Evolutionary conservation across 2,888 invertebrate genomes (phyloP).

Genomic region (Cephalotes varians): DNA sequence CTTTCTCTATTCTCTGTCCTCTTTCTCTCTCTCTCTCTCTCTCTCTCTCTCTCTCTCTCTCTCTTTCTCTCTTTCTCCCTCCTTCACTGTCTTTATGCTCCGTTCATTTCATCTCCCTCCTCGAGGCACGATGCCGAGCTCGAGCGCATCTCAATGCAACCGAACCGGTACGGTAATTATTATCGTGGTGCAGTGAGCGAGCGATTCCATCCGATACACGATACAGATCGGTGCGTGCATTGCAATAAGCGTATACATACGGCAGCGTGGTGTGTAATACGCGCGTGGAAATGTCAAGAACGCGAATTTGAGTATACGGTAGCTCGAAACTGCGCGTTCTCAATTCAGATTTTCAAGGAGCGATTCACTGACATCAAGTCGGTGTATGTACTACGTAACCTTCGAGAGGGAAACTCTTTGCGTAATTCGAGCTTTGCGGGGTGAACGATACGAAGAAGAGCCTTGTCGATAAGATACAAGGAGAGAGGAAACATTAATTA

Average conservation of each 20-base stretch:
- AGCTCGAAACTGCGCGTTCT: constrained; percentile 13
- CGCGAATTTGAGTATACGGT: constrained; percentile 41
- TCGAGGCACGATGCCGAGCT: constrained; percentile 46
- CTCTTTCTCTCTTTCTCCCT: not conserved
- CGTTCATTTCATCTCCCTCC: constrained; percentile 57
- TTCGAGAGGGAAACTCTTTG: constrained; percentile 52
- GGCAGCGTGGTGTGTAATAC: constrained; percentile 34
- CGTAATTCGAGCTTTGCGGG: constrained; percentile 42
- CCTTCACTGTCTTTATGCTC: constrained; percentile 45
- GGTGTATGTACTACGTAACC: constrained; percentile 11
- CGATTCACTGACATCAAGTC: constrained; percentile 10
- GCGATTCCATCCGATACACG: constrained; percentile 56
- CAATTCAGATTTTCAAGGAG: constrained; percentile 35
- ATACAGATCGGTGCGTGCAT: constrained; percentile 46
- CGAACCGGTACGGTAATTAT: constrained; percentile 63
- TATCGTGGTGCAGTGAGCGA: constrained; percentile 58
- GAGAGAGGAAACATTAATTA: constrained; percentile 29
- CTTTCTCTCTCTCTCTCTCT: constrained; percentile 14
- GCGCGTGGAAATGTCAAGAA: constrained; percentile 52
- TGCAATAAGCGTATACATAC: not conserved
- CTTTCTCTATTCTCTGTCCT: constrained; percentile 27
- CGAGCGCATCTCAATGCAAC: constrained; percentile 49
- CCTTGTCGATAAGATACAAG: constrained; percentile 9
- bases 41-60: not conserved
- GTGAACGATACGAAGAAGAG: constrained; percentile 25